Conservation (phyloP, 2,888 invertebrate genomes). For the Drosophila kanekoi region DNA sequence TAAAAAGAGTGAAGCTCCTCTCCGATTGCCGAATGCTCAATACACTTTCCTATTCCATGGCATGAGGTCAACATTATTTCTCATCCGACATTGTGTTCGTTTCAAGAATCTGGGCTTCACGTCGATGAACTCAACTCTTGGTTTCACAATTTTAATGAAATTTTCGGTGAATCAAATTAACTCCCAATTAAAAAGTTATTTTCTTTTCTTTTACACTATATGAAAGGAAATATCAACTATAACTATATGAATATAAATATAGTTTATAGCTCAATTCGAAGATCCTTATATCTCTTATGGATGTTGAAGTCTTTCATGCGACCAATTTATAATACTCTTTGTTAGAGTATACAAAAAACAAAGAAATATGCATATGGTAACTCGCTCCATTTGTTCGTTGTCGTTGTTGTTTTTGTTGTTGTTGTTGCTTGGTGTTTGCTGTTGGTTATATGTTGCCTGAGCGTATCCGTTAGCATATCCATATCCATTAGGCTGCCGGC, state of each 20-base stretch:
- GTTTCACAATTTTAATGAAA: too few relatives aligned
- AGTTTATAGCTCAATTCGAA: too few relatives aligned
- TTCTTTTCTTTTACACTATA: too few relatives aligned
- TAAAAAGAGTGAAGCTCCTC: neutral
- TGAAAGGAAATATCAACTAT: too few relatives aligned
- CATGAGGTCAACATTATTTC: too few relatives aligned
- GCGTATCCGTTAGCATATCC: constrained; percentile 58
- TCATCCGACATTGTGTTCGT: too few relatives aligned
- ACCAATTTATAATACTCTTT: neutral
- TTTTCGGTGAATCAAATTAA: too few relatives aligned
- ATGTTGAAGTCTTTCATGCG: neutral
- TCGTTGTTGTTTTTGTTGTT: constrained; percentile 32
- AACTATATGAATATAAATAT: too few relatives aligned
- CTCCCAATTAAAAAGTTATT: too few relatives aligned
- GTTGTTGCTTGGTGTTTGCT: constrained; percentile 31
- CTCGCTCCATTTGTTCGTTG: constrained; percentile 58
- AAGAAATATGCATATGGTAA: constrained; percentile 23
- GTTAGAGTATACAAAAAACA: constrained; percentile 27
- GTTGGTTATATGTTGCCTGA: constrained; percentile 42
- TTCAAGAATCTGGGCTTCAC: too few relatives aligned
- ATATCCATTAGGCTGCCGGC: constrained; percentile 76
- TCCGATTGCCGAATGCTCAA: neutral
- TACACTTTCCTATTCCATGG: constrained; percentile 19
- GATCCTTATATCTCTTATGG: neutral
- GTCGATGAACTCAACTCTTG: too few relatives aligned